Conservation (phyloP, 2,113 vertebrate species). For the Ceyx cyanopectus region DNA sequence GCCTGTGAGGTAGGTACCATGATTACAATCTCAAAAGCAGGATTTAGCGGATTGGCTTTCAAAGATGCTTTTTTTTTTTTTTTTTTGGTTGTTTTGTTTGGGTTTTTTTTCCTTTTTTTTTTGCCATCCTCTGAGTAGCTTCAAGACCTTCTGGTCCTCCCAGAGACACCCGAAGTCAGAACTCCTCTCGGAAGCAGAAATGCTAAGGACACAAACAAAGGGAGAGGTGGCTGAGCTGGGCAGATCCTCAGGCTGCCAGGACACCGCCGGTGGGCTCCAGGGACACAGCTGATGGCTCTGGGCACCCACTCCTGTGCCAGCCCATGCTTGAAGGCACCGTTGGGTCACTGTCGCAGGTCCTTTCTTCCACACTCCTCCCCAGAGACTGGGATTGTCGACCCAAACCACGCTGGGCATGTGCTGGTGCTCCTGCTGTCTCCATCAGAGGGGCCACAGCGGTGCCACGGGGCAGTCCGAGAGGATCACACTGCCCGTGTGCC, state of each 20-base stretch:
- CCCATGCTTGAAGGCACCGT: not conserved
- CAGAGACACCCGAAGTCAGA: not conserved
- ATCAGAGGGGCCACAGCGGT: not conserved
- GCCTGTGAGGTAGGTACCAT: slow-evolving; percentile 48
- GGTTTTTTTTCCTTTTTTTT: not conserved
- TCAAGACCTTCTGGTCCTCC: not conserved
- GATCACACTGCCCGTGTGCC: not conserved
- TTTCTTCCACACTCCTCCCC: not conserved
- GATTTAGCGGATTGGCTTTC: not conserved
- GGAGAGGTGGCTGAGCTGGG: not conserved
- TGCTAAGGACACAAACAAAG: not conserved
- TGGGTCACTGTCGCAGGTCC: not conserved
- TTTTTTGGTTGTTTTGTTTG: not conserved
- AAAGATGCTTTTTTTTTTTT: not conserved
- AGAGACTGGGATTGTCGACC: not conserved
- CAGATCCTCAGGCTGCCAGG: not conserved
- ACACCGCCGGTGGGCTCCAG: not conserved
- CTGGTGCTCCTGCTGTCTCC: fast-evolving
- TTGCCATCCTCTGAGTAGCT: not conserved
- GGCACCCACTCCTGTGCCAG: not conserved
- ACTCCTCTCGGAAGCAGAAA: slow-evolving; percentile 33
- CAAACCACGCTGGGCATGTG: not conserved
- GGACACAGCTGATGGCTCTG: not conserved
- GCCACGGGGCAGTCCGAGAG: not conserved
- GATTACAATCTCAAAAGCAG: not conserved